Conservation (phyloP, 2,113 vertebrate genomes). For the Tricholaema leucomelas region DNA sequence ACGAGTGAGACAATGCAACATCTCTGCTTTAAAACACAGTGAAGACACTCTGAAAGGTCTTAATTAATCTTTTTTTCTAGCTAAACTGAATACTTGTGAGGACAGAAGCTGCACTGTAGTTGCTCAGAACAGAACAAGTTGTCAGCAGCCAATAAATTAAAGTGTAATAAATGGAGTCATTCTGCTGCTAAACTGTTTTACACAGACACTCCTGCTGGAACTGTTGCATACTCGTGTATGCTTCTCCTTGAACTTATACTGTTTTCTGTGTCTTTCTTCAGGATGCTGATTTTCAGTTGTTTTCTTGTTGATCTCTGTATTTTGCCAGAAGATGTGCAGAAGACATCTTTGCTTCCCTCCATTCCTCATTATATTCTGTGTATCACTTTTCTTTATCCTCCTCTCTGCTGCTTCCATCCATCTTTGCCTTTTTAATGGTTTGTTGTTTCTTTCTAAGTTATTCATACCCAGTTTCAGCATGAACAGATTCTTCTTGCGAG, state of each 20-base stretch:
- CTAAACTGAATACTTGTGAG: neutral
- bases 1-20: neutral
- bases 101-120: slow-evolving; percentile 4
- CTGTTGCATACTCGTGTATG: neutral
- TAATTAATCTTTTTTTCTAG: neutral
- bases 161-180: slow-evolving; percentile 13
- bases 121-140: slow-evolving; percentile 1
- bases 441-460: neutral
- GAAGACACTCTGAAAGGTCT: neutral
- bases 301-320: neutral
- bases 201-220: neutral
- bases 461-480: neutral
- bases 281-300: slow-evolving; percentile 23
- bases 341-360: neutral
- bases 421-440: neutral
- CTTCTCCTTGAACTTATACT: slow-evolving; percentile 14
- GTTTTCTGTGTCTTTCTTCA: neutral
- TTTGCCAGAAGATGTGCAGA: neutral
- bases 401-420: neutral
- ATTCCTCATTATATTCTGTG: neutral
- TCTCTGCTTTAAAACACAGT: neutral
- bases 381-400: neutral
- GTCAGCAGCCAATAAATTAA: slow-evolving; percentile 38
- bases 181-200: accelerated
- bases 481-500: neutral